phyloP scores from a whole-genome alignment of 1,140 invertebrate genomes.

The Fopius arisanus region DNA sequence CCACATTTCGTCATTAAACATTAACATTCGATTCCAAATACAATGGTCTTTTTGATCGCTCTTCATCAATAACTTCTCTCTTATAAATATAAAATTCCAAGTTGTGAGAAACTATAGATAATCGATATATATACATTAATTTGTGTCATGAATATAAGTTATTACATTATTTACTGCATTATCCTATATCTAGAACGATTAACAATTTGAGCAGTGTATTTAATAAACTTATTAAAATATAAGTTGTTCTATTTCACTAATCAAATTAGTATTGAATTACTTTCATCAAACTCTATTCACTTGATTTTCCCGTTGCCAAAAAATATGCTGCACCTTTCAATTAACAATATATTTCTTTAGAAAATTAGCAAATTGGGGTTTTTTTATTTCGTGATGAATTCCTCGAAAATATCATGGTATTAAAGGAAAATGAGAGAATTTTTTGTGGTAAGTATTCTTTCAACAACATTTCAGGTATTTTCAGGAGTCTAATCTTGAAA shows the following conservation, averaged over 20 bases:
- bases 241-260: neutral
- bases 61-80: slow-evolving; percentile 2
- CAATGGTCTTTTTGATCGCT: neutral
- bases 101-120: slow-evolving; percentile 23
- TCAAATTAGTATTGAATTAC: no score
- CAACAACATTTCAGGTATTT: no score
- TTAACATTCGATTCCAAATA: neutral
- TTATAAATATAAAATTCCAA: neutral
- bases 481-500: no score
- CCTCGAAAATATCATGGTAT: no score
- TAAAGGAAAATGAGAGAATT: no score
- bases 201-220: slow-evolving; percentile 47
- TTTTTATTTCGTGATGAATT: no score
- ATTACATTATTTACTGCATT: slow-evolving; percentile 44
- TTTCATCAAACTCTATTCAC: neutral
- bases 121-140: slow-evolving; percentile 35
- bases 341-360: neutral
- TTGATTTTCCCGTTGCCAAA: neutral
- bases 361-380: no score
- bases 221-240: slow-evolving; percentile 1
- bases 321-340: neutral
- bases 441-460: no score
- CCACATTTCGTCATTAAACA: neutral
- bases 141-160: slow-evolving; percentile 57
- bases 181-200: slow-evolving; percentile 15